Conservation (phyloP, 2,888 invertebrate genomes). For the Diplolepis rosae region DNA sequence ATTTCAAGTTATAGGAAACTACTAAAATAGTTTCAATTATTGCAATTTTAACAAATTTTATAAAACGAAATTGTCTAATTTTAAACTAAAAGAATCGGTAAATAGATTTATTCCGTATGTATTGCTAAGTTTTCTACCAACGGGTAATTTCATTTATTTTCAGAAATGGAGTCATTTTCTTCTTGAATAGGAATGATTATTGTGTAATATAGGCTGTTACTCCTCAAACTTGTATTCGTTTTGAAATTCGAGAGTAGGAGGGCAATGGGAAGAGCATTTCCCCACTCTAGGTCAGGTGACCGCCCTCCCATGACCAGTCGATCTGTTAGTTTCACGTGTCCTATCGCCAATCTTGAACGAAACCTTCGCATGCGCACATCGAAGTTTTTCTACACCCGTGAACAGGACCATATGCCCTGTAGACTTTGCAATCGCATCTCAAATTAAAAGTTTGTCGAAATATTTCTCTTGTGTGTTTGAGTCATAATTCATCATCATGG, state of each 20-base stretch:
- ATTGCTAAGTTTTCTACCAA: too few relatives aligned
- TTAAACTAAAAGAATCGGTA: too few relatives aligned
- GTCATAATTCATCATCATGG: conserved; percentile 6
- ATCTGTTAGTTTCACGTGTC: conserved; percentile 10
- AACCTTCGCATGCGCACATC: conserved; percentile 13
- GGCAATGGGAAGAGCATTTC: conserved; percentile 4
- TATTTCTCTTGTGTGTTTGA: background rate
- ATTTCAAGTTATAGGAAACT: too few relatives aligned
- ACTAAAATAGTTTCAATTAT: too few relatives aligned
- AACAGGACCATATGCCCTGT: background rate
- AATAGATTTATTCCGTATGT: too few relatives aligned
- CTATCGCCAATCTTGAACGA: conserved; percentile 15
- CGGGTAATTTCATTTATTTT: too few relatives aligned
- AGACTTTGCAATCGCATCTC: background rate
- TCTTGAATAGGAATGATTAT: background rate
- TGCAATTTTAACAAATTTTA: too few relatives aligned
- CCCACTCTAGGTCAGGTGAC: conserved; percentile 21
- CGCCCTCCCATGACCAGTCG: conserved; percentile 16
- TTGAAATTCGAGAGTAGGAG: conserved; percentile 13
- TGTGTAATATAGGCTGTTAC: background rate
- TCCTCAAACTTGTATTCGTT: background rate
- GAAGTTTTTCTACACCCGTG: background rate
- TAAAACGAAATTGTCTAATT: too few relatives aligned
- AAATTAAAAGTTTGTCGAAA: background rate
- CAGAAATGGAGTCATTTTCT: too few relatives aligned